Evolutionary conservation across 2,888 invertebrate species (phyloP), one percentile per base, ranked within the genome.

Genomic region (Mantis religiosa): DNA sequence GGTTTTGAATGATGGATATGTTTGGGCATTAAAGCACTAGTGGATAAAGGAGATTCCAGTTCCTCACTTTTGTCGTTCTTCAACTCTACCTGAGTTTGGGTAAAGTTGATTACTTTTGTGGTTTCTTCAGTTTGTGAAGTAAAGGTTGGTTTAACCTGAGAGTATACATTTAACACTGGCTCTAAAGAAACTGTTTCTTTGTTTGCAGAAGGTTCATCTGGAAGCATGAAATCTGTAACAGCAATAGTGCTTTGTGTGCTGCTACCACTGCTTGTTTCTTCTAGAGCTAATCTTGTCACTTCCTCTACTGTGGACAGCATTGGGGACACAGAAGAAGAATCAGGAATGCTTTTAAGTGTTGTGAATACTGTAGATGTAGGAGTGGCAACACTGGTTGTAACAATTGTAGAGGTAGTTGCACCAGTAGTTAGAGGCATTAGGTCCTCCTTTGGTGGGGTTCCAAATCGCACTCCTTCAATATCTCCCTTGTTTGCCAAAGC

Each of bases 1-100:
- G 91, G 91, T 90, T 91, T 91, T 25, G 86, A 88, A 84, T 90
- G 90, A 82, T 90, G 90, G 34, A 89, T 82, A 88, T 89, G 90
- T 82, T 83, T 89, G 28, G 83, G 47, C 27, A 84, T 54, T 7
- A 71, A 71, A 71, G 54, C 54, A 71, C 54, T 71, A 20, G 54
- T 71, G 3, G 54, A 71, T 71, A 71, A 71, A 71, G 54, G 54
- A 71, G 54, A 71, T 71, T 71, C 54, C 20, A 71, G 54, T 71
- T 71, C 54, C 54, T 71, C 6, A 6, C 4, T 71, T 71, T 71
- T 71, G 14, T 71, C 54, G 20, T 20, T 71, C 6, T 25, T 71
- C 54, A 3, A 71, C 20, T 71, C 54, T 71, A 20, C 54, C 54
- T 71, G 20, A 71, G 54, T 20, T 71, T 71, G 54, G 0, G 54